Evolutionary conservation across 1,140 invertebrate genomes (phyloP), one percentile per base, ranked within the genome.

Genomic region (Trichogramma pretiosum): DNA sequence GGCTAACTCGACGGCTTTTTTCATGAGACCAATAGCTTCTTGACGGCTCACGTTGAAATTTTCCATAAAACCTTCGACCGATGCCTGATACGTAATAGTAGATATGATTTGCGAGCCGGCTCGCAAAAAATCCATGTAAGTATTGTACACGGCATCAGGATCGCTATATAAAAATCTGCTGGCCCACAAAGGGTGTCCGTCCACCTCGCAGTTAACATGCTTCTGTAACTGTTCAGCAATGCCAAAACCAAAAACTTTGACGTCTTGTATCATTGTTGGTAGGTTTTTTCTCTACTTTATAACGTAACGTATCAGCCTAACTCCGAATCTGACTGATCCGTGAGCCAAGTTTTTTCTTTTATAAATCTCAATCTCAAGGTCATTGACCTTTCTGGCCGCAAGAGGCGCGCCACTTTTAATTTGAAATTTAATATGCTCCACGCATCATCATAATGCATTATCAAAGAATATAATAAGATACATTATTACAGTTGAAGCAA

Each of bases 11-110:
- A 87, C 87, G 16, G 84, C 82, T 51, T 77, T 74, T 43, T 75
- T 72, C 16, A 95, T 85, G 5, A 90, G 68, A 3, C 79, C 64
- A 34, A 81, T 68, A 36, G 80, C 79, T 55, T 85, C 72, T 34
- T 79, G 69, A 50, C 75, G 62, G 23, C 70, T 75, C 1, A 88
- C 46, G 1, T 76, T 73, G 22, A 92, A 63, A 63, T 87, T 77
- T 58, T 84, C 75, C 50, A 76, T 71, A 59, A 92, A 87, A 0
- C 87, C 85, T 24, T 78, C 76, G 33, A 92, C 70, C n/a, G 83
- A 87, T 0, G 88, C 87, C 72, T 95, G 91, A 63, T 94, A 96
- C 2, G 88, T 92, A 48, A 85, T 86, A 4, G 88, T 92, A 51
- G 85, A 79, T 36, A 94, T 83, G 22, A 93, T 73, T 60, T 93